Evolutionary conservation across 2,113 vertebrate species (phyloP).

Genomic region (Ondatra zibethicus): DNA sequence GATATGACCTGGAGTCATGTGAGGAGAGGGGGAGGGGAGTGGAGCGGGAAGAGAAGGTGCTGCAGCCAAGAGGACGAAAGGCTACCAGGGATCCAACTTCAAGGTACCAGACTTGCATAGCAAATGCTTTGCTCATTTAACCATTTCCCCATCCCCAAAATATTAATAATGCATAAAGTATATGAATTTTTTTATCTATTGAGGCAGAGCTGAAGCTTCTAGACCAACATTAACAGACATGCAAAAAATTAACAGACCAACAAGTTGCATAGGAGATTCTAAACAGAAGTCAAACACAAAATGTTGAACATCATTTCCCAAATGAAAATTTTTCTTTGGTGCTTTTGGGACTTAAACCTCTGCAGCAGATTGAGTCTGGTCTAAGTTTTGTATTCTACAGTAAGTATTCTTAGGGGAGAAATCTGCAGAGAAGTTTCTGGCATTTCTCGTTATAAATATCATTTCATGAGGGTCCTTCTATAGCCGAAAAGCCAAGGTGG

Average conservation of each 20-base stretch:
- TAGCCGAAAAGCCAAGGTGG: background rate
- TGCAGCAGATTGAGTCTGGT: background rate
- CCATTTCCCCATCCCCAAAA: background rate
- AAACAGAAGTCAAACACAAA: conserved; percentile 21
- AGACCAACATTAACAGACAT: conserved; percentile 26
- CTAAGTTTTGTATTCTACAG: background rate
- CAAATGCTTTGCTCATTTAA: background rate
- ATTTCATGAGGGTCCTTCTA: background rate
- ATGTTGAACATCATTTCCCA: background rate
- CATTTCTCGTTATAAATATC: background rate
- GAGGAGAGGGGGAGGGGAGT: too few relatives aligned
- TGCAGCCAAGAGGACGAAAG: too few relatives aligned
- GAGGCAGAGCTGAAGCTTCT: background rate
- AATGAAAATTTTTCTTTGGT: background rate
- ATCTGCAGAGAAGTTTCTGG: background rate
- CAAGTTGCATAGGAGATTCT: conserved; percentile 35
- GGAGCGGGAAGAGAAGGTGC: too few relatives aligned
- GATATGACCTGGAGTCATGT: too few relatives aligned
- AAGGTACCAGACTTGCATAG: background rate
- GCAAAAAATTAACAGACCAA: conserved; percentile 2
- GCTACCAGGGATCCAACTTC: background rate
- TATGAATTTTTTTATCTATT: background rate
- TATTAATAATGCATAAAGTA: background rate
- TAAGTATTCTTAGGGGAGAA: background rate
- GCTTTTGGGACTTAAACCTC: background rate